Base-by-base conservation (phyloP, 37 sponge, comb jelly and placozoan genomes). In the Ianthella basta region DNA sequence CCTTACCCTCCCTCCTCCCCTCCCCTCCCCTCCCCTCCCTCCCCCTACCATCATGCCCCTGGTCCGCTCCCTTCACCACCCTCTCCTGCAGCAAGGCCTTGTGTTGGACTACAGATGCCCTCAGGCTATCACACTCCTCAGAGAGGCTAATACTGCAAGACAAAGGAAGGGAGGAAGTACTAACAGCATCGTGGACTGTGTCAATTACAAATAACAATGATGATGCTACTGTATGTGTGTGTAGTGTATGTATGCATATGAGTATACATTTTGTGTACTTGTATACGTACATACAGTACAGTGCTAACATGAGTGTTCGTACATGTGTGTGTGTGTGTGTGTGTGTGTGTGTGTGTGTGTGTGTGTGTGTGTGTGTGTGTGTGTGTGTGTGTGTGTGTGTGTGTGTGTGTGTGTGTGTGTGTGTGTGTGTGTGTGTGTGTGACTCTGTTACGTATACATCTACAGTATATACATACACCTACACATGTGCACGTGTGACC, bases 61-160 rank as follows among this genome's bases (percentile, higher is more conserved):
- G 57, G 10, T 24, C 44, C 40, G 14, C 69, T 63, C 69, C 69
- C 54, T 37, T n/a, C 56, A 15, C 56, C 33, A 13, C 15, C 34
- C 29, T 32, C 70, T 69, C 34, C 18, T 30, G 32, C 4, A 30
- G 35, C 27, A 2, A 1, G 18, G 33, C 35, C 34, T 29, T 69
- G 70, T 69, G 34, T 18, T n/a, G 18, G 33, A 69, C 18, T 6
- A 30, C 34, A 75, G 72, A 77, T 70, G 20, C 87, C 82, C 36
- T 86, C 87, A 67, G 78, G 82, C 55, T 16, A 54, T 34, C 72
- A 85, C 80, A 38, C 81, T 30, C 81, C 40, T 75, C 78, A 75
- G 78, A 40, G 44, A 75, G 39, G 12, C 40, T n/a, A 19, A 75
- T 24, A 75, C 78, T 75, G 33, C 18, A 23, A 44, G 50, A 8